Base-by-base conservation (phyloP, 2,797 vertebrate genomes). In the Brotula barbata region DNA sequence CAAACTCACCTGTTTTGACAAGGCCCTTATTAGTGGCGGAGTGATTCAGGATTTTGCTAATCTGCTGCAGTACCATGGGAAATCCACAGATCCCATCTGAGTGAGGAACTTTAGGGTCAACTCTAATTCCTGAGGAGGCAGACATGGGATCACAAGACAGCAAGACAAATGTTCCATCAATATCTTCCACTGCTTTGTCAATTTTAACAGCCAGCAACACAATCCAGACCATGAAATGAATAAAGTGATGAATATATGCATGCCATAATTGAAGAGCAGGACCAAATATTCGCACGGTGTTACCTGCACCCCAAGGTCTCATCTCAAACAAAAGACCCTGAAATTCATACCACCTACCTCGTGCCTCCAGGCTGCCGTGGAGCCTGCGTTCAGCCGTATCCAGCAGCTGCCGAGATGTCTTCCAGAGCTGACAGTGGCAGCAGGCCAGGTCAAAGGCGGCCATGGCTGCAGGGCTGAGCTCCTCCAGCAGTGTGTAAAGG, bases 341-440 rank as follows among this genome's bases (percentile, higher is more conserved):
- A 36, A 21, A 28, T n/a, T n/a, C 2, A 12, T 2, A 3, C 34
- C 42, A 19, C 41, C 10, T 66, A 96, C 97, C 94, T 72, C 88
- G 88, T 19, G 75, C 83, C 81, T 98, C 96, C 36, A 95, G 81
- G 70, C 90, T 93, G 72, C 34, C 77, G 74, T 76, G 67, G 5
- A 96, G 90, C 33, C 91, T 75, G 52, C 97, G 93, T 76, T 99
- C 97, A 0, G 96, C 93, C 0, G 94, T 95, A 80, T 99, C 97
- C 68, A 99, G 90, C 60, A 99, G 93, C 83, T 98, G 95, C 25
- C 95, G 93, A 57, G 94, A 95, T 0, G 95, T 99, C 82, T 95
- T 99, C 96, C 96, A 98, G 6, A 97, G 92, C 72, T 83, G 94
- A 72, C 96, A 96, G 78, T 94, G 95, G 69, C 93, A 96, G 85